These are phyloP conservation scores for Ypsolopha scabrella DNA, from an alignment of 2,888 invertebrate species.

Conservation along the genomic window DNA sequence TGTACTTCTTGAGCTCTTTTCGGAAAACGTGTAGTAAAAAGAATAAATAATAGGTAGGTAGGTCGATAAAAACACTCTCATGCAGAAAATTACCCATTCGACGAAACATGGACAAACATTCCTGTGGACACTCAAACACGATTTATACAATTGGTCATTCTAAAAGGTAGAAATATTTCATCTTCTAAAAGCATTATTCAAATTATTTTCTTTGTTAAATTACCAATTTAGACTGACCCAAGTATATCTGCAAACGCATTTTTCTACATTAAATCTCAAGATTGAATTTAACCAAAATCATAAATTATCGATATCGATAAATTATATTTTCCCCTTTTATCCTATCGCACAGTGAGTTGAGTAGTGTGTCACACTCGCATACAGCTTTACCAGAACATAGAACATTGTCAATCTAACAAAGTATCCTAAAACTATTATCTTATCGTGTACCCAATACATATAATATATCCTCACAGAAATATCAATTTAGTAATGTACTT, in stretches of 20 bases:
- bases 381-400: too few species aligned
- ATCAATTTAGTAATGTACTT: too few species aligned
- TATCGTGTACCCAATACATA: too few species aligned
- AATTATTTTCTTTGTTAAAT: neutral
- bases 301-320: too few species aligned
- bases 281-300: too few species aligned
- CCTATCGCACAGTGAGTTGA: too few species aligned
- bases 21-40: slow-evolving; percentile 10
- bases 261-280: neutral
- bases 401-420: too few species aligned
- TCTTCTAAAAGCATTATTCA: neutral
- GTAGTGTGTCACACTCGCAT: too few species aligned
- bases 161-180: neutral
- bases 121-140: slow-evolving; percentile 60
- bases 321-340: too few species aligned
- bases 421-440: too few species aligned
- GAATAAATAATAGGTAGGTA: slow-evolving; percentile 12
- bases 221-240: slow-evolving; percentile 2
- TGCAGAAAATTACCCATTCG: slow-evolving; percentile 54
- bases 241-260: neutral
- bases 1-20: slow-evolving; percentile 5
- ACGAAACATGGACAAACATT: slow-evolving; percentile 56
- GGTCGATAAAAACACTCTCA: slow-evolving; percentile 12
- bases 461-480: too few species aligned
- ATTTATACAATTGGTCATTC: neutral